These are phyloP conservation scores for Pristis pectinata DNA, from an alignment of 2,797 vertebrate species.

Conservation along the genomic window DNA sequence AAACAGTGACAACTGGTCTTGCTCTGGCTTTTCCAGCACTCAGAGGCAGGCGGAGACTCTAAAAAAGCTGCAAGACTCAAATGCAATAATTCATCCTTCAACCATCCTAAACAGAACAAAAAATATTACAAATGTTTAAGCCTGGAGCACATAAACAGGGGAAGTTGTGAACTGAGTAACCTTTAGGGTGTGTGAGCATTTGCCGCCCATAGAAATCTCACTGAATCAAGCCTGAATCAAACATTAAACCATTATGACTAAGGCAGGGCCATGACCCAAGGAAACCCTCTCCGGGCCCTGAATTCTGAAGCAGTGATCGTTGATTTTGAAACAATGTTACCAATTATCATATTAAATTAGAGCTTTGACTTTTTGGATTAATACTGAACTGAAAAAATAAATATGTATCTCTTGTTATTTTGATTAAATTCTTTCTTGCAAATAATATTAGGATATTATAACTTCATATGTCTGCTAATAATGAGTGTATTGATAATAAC, in stretches of 20 bases:
- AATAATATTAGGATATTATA: background rate
- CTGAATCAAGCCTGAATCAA: background rate
- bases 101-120: background rate
- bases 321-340: background rate
- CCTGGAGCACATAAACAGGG: background rate
- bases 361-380: background rate
- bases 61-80: background rate
- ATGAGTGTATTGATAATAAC: background rate
- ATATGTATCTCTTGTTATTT: background rate
- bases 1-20: background rate
- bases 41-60: background rate
- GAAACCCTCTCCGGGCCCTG: background rate
- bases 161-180: background rate
- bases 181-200: background rate
- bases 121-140: background rate
- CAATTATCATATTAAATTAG: background rate
- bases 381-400: slow-evolving; percentile 4
- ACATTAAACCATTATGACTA: background rate
- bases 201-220: background rate
- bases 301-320: background rate
- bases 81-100: background rate
- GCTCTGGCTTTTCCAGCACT: background rate
- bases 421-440: too few relatives aligned
- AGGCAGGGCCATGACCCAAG: background rate
- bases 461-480: background rate